Conservation (phyloP, 2,888 invertebrate species). For the Napeogenes sylphis region DNA sequence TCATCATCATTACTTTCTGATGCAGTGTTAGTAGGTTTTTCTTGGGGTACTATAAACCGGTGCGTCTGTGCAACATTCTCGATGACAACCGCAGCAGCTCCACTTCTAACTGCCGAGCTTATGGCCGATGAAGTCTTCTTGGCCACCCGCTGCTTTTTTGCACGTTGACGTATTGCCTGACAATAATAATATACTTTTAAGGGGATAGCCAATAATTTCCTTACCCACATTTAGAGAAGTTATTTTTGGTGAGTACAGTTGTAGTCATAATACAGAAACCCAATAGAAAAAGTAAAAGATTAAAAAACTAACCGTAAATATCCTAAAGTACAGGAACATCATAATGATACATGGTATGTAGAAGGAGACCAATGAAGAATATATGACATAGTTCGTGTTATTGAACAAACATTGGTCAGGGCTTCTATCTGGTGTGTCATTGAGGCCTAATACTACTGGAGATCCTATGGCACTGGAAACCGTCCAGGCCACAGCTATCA, state of each 20-base stretch:
- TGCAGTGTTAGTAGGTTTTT: constrained; percentile 90
- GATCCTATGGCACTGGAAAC: constrained; percentile 94
- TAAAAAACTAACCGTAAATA: constrained; percentile 89
- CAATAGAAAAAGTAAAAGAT: neutral
- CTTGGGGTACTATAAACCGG: constrained; percentile 84
- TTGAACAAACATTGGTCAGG: constrained; percentile 95
- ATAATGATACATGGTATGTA: constrained; percentile 99
- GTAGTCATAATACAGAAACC: too few species aligned
- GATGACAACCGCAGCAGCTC: constrained; percentile 89
- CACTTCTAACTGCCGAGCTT: constrained; percentile 82
- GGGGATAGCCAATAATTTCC: neutral
- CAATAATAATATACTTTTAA: neutral
- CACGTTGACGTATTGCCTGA: constrained; percentile 89
- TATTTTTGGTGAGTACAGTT: too few species aligned
- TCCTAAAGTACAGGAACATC: constrained; percentile 98
- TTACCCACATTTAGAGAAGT: too few species aligned
- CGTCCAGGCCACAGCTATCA: constrained; percentile 96
- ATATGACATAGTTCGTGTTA: constrained; percentile 98
- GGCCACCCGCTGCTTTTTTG: constrained; percentile 87
- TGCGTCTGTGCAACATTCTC: constrained; percentile 90
- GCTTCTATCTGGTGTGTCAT: constrained; percentile 91
- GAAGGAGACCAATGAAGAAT: constrained; percentile 98
- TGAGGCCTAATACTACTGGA: constrained; percentile 96
- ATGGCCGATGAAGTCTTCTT: constrained; percentile 77
- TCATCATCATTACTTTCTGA: constrained; percentile 93